phyloP scores from a whole-genome alignment of 2,113 vertebrate species.

The Mus musculus region DNA sequence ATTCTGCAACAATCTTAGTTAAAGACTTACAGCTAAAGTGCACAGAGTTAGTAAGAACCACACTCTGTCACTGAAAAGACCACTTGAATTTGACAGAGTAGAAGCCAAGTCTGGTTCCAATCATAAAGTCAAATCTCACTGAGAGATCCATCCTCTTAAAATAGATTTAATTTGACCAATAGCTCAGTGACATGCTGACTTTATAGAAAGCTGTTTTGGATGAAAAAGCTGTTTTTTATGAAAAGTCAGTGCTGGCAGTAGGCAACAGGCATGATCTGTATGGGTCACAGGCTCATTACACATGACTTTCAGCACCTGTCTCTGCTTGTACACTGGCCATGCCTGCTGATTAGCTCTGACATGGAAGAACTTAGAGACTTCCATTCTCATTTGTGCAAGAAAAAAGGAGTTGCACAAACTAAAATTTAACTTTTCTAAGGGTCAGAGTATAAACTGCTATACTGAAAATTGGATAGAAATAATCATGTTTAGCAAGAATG shows the following conservation, averaged over 20 bases:
- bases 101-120: conserved; percentile 28
- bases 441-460: background rate
- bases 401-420: background rate
- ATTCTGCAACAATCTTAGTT: conserved; percentile 40
- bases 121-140: background rate
- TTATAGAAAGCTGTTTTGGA: conserved; percentile 2
- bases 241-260: background rate
- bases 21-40: background rate
- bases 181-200: background rate
- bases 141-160: conserved; percentile 19
- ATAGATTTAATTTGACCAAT: background rate
- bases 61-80: background rate
- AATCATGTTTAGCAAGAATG: background rate
- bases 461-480: background rate
- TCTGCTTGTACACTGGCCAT: background rate
- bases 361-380: background rate
- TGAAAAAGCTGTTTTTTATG: conserved; percentile 18
- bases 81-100: background rate
- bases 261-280: background rate
- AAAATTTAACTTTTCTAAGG: background rate
- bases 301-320: background rate
- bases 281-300: background rate
- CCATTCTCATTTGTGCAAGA: background rate
- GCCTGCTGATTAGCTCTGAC: conserved; percentile 7
- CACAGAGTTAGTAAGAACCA: conserved; percentile 25